Base-by-base conservation (phyloP, 2,888 invertebrate species). In the Saturnia pavonia region DNA sequence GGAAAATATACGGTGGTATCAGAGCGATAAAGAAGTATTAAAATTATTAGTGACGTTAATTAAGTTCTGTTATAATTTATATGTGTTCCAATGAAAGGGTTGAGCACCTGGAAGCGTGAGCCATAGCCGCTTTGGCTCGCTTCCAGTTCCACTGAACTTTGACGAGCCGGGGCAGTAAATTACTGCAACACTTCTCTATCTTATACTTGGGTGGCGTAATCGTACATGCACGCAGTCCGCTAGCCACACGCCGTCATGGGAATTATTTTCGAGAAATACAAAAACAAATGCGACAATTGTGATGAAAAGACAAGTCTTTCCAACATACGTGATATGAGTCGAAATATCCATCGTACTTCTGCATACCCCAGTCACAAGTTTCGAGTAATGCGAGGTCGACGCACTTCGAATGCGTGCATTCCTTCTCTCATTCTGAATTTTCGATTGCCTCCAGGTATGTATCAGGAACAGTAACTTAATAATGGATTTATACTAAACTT, bases 111-210 rank as follows among this genome's bases (percentile, higher is more conserved):
- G 91, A 91, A 92, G 91, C 89, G 84, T 81, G 80, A 82, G 82
- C 82, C 75, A 80, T 85, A 88, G 87, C 87, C 87, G 86, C 83
- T 77, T 91, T 92, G 93, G 93, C 92, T 76, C 75, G 74, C 72
- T 82, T 91, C 92, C 92, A 93, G 92, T 85, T 88, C 92, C 78
- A 93, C 90, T 93, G 92, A 93, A 92, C 93, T 93, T 92, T 93
- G 91, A 91, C 82, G 82, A 83, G 82, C 81, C 81, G 80, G 78
- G 80, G 81, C 83, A 82, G 84, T 83, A 88, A 88, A 88, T 88
- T 85, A 82, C 86, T 78, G 80, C 80, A 80, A 82, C 81, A 80
- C 82, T 82, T 83, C 82, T 82, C 80, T 82, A 80, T 81, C 76
- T 78, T 74, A 75, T 76, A 77, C 78, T 80, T 67, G 67, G 67